Percentiles rank a stretch among this genome's conserved stretches.
Conservation (phyloP, 1,140 invertebrate genomes). For the Pantala flavescens region DNA sequence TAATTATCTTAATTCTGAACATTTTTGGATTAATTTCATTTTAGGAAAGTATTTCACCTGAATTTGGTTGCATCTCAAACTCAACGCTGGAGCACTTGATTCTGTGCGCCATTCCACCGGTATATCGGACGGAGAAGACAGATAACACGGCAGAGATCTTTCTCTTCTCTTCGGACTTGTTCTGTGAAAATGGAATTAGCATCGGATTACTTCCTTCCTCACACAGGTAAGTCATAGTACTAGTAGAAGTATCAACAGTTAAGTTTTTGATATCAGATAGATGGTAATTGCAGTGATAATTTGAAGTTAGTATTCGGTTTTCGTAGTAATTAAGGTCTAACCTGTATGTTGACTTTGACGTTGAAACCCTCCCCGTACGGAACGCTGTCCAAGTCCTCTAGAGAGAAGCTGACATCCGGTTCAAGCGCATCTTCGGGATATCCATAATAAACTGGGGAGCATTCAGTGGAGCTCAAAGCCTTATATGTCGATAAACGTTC, state of each 20-base stretch:
- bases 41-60: slow-evolving; percentile 23
- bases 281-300: too few relatives aligned
- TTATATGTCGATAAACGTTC: slow-evolving; percentile 54
- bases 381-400: slow-evolving; percentile 54
- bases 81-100: slow-evolving; percentile 51
- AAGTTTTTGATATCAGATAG: too few relatives aligned
- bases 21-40: too few relatives aligned
- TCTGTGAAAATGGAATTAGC: slow-evolving; percentile 27
- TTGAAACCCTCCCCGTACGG: slow-evolving; percentile 54
- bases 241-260: too few relatives aligned
- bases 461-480: slow-evolving; percentile 46
- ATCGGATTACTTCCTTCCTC: too few relatives aligned
- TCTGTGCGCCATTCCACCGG: slow-evolving; percentile 51
- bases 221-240: too few relatives aligned
- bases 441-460: slow-evolving; percentile 46
- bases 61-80: slow-evolving; percentile 40
- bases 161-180: slow-evolving; percentile 31
- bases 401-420: slow-evolving; percentile 54
- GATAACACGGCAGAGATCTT: slow-evolving; percentile 45
- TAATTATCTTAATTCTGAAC: too few relatives aligned
- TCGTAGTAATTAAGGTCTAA: slow-evolving; percentile 23
- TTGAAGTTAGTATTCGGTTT: too few relatives aligned
- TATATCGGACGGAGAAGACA: slow-evolving; percentile 55
- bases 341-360: slow-evolving; percentile 51
- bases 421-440: slow-evolving; percentile 37